Evolutionary conservation across 37 sponge, comb jelly and placozoan species (phyloP).

Genomic region (Ephydatia muelleri): DNA sequence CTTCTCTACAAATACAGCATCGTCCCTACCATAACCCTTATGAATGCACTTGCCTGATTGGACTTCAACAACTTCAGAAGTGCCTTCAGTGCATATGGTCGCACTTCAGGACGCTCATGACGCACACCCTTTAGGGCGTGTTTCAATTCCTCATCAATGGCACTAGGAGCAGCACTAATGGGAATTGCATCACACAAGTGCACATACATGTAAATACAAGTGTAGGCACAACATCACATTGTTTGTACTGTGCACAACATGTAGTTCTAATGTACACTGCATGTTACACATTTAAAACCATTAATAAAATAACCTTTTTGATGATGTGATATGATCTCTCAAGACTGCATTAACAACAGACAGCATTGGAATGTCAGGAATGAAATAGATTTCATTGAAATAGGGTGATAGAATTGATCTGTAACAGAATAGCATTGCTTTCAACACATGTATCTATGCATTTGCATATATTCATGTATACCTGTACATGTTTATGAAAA

Average conservation of each 20-base stretch:
- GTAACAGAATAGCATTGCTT: background rate
- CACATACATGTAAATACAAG: no score
- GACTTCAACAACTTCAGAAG: slow-evolving; percentile 43
- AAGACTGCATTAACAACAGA: slow-evolving; percentile 52
- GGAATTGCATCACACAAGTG: no score
- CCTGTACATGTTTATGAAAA: background rate
- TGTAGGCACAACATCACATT: no score
- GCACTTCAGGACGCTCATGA: slow-evolving; percentile 78
- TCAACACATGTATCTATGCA: slow-evolving; percentile 1
- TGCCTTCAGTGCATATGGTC: slow-evolving; percentile 60
- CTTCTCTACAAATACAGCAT: background rate
- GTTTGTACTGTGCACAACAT: background rate
- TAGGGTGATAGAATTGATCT: slow-evolving; percentile 44
- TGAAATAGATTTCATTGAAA: slow-evolving; percentile 76
- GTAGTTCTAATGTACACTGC: background rate
- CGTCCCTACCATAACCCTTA: background rate
- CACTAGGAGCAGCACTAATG: background rate
- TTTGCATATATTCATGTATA: background rate
- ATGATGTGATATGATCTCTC: slow-evolving; percentile 23
- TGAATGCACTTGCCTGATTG: slow-evolving; percentile 23
- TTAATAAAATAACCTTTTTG: slow-evolving; percentile 9
- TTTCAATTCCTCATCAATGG: slow-evolving; percentile 34
- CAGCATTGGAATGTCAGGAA: slow-evolving; percentile 64
- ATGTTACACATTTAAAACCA: background rate
- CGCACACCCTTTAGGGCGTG: slow-evolving; percentile 70